phyloP scores from a whole-genome alignment of 2,797 vertebrate genomes.

The Falco concolor region DNA sequence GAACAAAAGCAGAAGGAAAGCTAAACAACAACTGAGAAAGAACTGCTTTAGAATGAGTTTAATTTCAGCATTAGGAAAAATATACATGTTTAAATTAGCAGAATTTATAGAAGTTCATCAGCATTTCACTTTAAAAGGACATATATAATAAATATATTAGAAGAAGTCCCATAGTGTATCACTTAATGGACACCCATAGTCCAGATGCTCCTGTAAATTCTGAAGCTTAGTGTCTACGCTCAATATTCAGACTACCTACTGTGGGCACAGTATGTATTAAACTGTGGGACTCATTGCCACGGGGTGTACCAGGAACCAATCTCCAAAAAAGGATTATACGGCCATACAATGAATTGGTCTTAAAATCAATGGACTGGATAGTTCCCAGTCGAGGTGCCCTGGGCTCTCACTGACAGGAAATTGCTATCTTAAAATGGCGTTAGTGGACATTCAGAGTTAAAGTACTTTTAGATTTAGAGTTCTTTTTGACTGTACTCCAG shows the following conservation, averaged over 20 bases:
- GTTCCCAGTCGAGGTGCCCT: not conserved
- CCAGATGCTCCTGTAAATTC: not conserved
- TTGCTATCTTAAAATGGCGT: not conserved
- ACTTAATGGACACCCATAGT: not conserved
- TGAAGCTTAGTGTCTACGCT: not conserved
- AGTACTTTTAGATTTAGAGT: not conserved
- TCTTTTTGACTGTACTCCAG: not conserved
- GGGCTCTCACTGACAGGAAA: not conserved
- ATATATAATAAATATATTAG: not conserved
- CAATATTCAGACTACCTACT: not conserved
- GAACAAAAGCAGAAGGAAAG: not conserved
- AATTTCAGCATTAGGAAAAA: not conserved
- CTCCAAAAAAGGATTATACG: not conserved
- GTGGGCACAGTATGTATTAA: not conserved
- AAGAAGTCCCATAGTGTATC: not conserved
- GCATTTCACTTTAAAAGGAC: not conserved
- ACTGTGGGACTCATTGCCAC: not conserved
- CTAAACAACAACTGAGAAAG: not conserved
- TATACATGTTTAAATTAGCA: not conserved
- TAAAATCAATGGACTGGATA: not conserved
- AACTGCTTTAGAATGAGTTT: not conserved
- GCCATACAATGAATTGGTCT: not conserved
- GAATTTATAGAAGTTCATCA: not conserved
- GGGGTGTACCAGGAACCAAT: not conserved
- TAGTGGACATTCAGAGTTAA: not conserved